These are phyloP conservation scores for Cerceris rybyensis DNA, from an alignment of 2,888 invertebrate genomes.

Conservation along the genomic window DNA sequence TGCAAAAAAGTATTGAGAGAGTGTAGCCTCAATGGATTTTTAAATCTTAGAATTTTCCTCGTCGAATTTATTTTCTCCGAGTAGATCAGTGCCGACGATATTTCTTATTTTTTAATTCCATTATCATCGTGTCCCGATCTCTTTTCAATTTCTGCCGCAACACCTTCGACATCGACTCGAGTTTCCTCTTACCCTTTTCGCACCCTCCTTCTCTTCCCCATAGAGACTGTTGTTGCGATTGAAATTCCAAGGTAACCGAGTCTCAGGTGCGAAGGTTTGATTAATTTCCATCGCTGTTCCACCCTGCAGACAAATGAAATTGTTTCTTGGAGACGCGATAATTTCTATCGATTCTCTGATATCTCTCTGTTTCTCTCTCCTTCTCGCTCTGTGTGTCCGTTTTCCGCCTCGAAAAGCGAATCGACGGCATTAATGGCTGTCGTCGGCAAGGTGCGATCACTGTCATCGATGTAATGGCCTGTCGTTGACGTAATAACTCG, in stretches of 20 bases:
- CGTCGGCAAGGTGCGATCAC: conserved; percentile 5
- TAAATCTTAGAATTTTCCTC: no score
- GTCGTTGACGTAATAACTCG: conserved; percentile 37
- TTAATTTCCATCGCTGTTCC: conserved; percentile 9
- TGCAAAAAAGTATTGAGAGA: no score
- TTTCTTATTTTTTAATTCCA: no score
- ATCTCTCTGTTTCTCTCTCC: not conserved
- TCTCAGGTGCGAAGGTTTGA: conserved; percentile 18
- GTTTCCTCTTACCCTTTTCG: not conserved
- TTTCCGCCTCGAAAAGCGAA: conserved; percentile 1
- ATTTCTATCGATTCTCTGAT: conserved; percentile 3
- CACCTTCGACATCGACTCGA: not conserved
- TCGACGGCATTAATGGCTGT: conserved; percentile 24
- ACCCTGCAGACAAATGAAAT: not conserved
- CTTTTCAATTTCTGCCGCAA: no score
- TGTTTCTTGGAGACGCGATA: not conserved
- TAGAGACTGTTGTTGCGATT: not conserved
- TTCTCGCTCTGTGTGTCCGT: conserved; percentile 4
- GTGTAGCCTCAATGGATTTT: no score
- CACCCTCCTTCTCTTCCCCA: not conserved
- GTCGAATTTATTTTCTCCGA: no score
- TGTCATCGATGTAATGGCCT: conserved; percentile 32
- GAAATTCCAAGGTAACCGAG: not conserved
- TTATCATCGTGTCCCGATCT: no score
- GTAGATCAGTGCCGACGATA: no score